Percentiles rank a stretch among this genome's conserved stretches.
Conservation (phyloP, 2,888 invertebrate genomes). For the Argynnis bischoffii region DNA sequence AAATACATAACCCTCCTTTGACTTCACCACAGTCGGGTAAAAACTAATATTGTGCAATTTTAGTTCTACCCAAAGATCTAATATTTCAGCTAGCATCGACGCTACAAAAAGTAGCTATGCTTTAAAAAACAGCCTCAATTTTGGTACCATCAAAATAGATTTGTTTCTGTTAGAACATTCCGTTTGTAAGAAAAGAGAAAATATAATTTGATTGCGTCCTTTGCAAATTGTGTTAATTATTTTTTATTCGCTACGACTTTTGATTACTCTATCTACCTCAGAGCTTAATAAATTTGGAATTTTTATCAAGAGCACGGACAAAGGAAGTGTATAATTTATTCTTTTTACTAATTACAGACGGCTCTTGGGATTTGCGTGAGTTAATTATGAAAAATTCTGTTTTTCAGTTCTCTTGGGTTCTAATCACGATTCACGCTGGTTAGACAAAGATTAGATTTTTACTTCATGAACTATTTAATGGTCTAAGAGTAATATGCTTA, state of each 20-base stretch:
- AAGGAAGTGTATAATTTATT: constrained; percentile 25
- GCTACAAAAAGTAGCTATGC: not conserved
- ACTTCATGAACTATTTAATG: too few relatives aligned
- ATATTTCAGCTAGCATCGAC: not conserved
- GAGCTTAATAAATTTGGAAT: constrained; percentile 19
- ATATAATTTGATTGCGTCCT: constrained; percentile 13
- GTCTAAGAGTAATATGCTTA: too few relatives aligned
- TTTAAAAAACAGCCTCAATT: not conserved
- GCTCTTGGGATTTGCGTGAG: constrained; percentile 18
- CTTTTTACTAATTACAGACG: constrained; percentile 25
- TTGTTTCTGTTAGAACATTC: constrained; percentile 3
- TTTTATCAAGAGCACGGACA: constrained; percentile 15
- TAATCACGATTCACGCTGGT: constrained; percentile 10
- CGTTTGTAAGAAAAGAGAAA: constrained; percentile 11
- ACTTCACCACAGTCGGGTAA: too few relatives aligned
- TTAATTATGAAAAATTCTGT: constrained; percentile 19
- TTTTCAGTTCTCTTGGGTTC: constrained; percentile 6
- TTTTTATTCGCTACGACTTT: constrained; percentile 14
- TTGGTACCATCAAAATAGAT: not conserved
- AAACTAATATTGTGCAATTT: not conserved
- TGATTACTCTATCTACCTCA: constrained; percentile 10
- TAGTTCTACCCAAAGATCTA: not conserved
- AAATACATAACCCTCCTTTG: too few relatives aligned
- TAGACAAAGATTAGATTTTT: too few relatives aligned
- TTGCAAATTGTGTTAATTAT: constrained; percentile 10